A percentile compares a stretch with the other conserved stretches of the same genome.
Conservation (phyloP, 2,797 vertebrate genomes). For the Myotis daubentonii region DNA sequence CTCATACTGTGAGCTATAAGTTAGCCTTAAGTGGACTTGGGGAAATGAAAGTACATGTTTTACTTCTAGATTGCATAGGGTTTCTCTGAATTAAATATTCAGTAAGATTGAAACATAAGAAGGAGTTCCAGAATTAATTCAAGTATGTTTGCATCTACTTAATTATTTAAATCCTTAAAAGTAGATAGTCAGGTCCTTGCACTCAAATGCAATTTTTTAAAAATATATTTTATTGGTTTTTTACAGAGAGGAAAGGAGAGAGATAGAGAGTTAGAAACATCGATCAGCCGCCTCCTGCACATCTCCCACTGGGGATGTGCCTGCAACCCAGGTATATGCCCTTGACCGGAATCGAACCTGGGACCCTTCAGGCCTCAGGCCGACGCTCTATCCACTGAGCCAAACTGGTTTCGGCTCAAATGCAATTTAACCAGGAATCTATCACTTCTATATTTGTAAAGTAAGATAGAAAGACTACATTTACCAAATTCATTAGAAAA, state of each 20-base stretch:
- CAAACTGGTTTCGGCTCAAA: not conserved
- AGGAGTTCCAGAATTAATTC: not conserved
- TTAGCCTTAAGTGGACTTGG: not conserved
- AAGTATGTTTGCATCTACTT: not conserved
- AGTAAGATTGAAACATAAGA: conserved; percentile 35
- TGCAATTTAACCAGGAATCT: not conserved
- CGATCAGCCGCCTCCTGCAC: too few relatives aligned
- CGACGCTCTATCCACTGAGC: too few relatives aligned
- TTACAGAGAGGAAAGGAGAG: too few relatives aligned
- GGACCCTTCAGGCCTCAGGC: too few relatives aligned
- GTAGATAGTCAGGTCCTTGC: not conserved
- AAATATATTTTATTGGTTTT: too few relatives aligned
- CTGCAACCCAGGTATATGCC: too few relatives aligned
- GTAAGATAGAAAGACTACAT: not conserved
- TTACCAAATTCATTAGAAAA: conserved; percentile 33
- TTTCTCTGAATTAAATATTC: conserved; percentile 33
- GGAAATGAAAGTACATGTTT: not conserved
- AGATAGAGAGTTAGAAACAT: too few relatives aligned
- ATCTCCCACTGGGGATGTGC: too few relatives aligned
- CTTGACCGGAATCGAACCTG: too few relatives aligned
- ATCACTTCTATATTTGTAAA: conserved; percentile 31
- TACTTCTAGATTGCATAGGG: not conserved
- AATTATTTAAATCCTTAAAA: conserved; percentile 57
- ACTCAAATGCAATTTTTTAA: conserved; percentile 9
- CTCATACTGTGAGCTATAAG: not conserved